Evolutionary conservation across 2,888 invertebrate genomes (phyloP).

Genomic region (Rambutsinella grinnellia): DNA sequence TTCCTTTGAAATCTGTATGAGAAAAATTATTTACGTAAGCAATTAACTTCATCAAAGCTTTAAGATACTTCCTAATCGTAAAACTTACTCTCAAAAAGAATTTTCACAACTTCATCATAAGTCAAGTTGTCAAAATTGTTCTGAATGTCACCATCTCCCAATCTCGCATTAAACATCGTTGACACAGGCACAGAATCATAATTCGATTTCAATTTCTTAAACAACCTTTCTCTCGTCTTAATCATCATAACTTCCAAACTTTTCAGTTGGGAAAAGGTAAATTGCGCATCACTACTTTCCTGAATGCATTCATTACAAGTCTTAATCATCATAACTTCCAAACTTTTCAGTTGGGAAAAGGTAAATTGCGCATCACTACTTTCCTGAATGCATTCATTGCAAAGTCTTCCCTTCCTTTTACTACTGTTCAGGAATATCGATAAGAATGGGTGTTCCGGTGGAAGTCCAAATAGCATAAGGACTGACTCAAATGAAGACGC

Average conservation of each 20-base stretch:
- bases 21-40: not conserved
- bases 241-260: not conserved
- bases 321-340: too few relatives aligned
- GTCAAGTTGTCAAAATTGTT: not conserved
- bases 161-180: not conserved
- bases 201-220: not conserved
- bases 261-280: conserved; percentile 14
- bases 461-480: conserved; percentile 17
- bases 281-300: not conserved
- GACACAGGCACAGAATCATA: conserved; percentile 13
- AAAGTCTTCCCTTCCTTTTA: not conserved
- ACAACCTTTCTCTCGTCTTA: not conserved
- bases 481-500: conserved; percentile 7
- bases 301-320: not conserved
- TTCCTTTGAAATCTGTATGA: conserved; percentile 3
- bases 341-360: conserved; percentile 15
- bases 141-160: conserved; percentile 4
- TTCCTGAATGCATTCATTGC: conserved; percentile 4
- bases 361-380: not conserved
- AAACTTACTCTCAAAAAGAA: conserved; percentile 24
- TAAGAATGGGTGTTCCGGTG: conserved; percentile 3
- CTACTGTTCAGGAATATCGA: conserved; percentile 1
- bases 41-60: too few relatives aligned
- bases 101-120: conserved; percentile 20
- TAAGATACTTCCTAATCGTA: not conserved